A percentile compares a stretch with the other conserved stretches of the same genome.
Conservation (phyloP, 2,113 vertebrate species). For the Corydoras maculifer region DNA sequence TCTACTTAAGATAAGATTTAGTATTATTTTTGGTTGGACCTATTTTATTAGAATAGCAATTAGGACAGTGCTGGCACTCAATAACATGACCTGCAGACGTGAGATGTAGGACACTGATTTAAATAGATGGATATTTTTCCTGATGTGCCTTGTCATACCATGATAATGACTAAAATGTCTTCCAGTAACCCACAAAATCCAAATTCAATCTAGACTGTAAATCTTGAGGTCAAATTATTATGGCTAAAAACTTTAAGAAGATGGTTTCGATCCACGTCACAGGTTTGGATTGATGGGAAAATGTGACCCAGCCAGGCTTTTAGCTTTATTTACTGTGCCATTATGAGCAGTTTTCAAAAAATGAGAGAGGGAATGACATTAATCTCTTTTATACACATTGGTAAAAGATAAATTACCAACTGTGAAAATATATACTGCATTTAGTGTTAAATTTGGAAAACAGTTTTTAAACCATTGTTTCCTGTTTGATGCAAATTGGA, state of each 20-base stretch:
- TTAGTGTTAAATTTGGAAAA: conserved; percentile 5
- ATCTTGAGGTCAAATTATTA: conserved; percentile 1
- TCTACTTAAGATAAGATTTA: conserved; percentile 39
- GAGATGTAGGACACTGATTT: conserved; percentile 46
- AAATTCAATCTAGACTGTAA: conserved; percentile 1
- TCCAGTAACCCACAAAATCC: conserved; percentile 1
- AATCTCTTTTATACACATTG: conserved; percentile 1
- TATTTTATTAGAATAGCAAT: conserved; percentile 51
- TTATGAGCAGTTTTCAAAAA: conserved; percentile 6
- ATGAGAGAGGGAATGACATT: background rate
- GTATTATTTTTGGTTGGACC: conserved; percentile 46
- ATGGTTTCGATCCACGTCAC: background rate
- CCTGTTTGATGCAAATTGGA: conserved; percentile 13
- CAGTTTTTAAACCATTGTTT: background rate
- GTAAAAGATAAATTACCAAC: conserved; percentile 3
- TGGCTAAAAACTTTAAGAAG: background rate
- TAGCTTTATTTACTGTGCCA: conserved; percentile 5
- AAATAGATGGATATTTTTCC: conserved; percentile 43
- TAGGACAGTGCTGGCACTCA: conserved; percentile 46
- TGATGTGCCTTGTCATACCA: conserved; percentile 40
- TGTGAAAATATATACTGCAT: background rate
- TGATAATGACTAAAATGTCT: conserved; percentile 28
- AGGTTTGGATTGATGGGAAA: background rate
- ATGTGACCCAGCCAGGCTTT: background rate
- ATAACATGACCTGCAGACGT: conserved; percentile 41